phyloP scores from a whole-genome alignment of 2,113 vertebrate species.

The Psophia crepitans region DNA sequence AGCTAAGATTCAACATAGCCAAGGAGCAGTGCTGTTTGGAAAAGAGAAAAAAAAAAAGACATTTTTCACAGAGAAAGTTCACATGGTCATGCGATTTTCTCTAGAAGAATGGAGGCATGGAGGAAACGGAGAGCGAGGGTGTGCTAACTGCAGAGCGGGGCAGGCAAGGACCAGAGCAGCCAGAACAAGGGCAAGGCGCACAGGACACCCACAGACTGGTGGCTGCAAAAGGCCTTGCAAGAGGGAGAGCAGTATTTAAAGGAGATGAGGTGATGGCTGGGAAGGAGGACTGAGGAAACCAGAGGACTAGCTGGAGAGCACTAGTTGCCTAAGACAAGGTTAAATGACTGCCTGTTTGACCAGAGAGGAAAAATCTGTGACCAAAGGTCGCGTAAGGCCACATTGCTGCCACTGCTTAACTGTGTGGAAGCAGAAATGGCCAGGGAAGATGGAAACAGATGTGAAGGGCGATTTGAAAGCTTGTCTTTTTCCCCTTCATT shows the following conservation, averaged over 20 bases:
- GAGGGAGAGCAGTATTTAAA: not conserved
- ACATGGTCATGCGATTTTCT: rapidly evolving
- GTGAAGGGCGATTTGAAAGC: not conserved
- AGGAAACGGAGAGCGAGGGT: not conserved
- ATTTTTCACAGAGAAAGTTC: not conserved
- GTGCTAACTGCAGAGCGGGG: not conserved
- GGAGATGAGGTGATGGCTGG: not conserved
- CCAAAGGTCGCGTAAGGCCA: not conserved
- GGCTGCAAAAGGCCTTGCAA: not conserved
- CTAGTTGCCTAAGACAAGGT: not conserved
- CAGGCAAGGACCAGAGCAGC: not conserved
- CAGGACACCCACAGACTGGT: not conserved
- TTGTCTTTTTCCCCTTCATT: not conserved
- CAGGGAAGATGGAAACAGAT: not conserved
- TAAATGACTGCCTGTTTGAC: not conserved
- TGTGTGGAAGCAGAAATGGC: not conserved
- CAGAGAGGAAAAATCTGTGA: not conserved
- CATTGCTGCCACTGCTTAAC: not conserved
- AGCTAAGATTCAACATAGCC: not conserved
- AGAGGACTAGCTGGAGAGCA: not conserved
- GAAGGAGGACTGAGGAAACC: not conserved
- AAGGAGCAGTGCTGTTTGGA: not conserved
- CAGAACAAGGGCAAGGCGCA: not conserved
- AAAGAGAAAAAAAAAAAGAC: not conserved
- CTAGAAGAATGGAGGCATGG: not conserved